Percentiles rank a stretch among this genome's conserved stretches.
phyloP scores from a whole-genome alignment of 2,113 vertebrate genomes.

The Tympanuchus pallidicinctus region DNA sequence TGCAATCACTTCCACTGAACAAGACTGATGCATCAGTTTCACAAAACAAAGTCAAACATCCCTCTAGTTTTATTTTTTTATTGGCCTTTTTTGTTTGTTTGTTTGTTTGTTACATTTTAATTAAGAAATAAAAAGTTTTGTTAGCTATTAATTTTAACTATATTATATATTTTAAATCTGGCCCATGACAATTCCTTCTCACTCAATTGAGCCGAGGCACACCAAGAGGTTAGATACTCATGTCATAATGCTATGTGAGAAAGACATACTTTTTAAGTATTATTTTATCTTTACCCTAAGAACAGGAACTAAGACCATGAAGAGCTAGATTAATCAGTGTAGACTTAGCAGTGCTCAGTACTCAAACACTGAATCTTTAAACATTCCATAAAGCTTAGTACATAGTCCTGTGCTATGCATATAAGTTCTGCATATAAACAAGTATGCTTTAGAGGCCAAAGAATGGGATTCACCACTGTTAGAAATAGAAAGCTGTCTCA shows the following conservation, averaged over 20 bases:
- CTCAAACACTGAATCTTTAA: background rate
- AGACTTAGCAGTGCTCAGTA: background rate
- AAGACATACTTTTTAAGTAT: background rate
- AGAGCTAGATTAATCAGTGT: background rate
- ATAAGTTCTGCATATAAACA: background rate
- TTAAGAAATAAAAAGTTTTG: too few species aligned
- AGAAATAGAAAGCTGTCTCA: background rate
- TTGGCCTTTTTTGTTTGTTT: background rate
- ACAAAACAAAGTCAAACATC: too few species aligned
- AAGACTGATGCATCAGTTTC: too few species aligned
- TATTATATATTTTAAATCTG: too few species aligned
- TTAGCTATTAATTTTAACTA: too few species aligned
- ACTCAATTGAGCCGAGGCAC: too few species aligned
- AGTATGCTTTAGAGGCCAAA: background rate
- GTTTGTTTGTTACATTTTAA: background rate
- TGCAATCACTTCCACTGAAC: too few species aligned
- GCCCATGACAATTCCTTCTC: too few species aligned
- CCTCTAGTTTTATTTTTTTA: too few species aligned
- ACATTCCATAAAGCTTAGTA: background rate
- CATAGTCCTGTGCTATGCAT: background rate
- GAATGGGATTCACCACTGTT: background rate
- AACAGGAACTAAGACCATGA: background rate
- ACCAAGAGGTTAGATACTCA: too few species aligned
- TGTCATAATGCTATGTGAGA: background rate
- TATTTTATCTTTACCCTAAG: background rate